Conservation (phyloP, 2,797 vertebrate species). For the Hypotaenidia philippensis region DNA sequence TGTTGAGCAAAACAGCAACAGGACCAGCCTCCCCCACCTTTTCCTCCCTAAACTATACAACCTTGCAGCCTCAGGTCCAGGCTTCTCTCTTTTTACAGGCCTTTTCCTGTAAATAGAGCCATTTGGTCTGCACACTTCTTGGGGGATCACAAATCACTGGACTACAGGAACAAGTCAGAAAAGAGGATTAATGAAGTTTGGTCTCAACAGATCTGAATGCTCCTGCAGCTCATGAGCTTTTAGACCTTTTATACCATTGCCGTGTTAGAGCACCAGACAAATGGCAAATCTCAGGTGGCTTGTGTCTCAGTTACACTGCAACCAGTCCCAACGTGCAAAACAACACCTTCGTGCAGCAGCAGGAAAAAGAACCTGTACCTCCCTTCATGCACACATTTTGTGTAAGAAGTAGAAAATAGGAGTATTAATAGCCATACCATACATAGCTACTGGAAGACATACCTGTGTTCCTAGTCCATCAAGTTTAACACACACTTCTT, state of each 20-base stretch:
- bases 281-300: background rate
- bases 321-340: background rate
- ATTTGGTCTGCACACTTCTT: background rate
- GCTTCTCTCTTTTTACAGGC: background rate
- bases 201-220: background rate
- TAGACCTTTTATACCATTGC: background rate
- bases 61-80: background rate
- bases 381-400: background rate
- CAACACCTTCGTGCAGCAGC: background rate
- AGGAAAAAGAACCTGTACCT: background rate
- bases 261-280: background rate
- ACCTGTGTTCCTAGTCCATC: background rate
- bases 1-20: conserved; percentile 79
- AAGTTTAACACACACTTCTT: background rate
- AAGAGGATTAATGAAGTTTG: background rate
- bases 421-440: background rate
- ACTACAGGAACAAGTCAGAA: background rate
- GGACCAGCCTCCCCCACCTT: conserved; percentile 19
- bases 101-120: background rate
- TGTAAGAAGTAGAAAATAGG: background rate
- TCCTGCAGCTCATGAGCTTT: background rate
- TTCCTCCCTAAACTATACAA: background rate
- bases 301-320: background rate
- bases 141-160: background rate
- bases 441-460: accelerated